Evolutionary conservation across 2,113 vertebrate species (phyloP), one percentile per base, ranked within the genome.

Genomic region (Propithecus coquereli): DNA sequence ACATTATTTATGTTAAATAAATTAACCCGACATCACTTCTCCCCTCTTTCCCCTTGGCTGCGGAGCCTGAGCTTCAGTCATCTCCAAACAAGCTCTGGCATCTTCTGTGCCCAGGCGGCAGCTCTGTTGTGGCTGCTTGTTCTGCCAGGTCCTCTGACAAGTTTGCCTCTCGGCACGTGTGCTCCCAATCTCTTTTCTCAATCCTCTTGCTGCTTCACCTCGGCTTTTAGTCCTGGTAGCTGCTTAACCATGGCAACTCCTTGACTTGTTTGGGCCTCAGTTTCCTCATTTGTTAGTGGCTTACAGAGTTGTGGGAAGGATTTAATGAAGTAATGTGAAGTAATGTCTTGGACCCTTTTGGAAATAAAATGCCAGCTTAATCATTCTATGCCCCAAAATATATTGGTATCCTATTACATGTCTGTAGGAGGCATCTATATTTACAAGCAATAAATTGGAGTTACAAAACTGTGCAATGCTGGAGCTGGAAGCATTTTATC

Each of bases 1-100:
- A 88, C 92, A 97, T 98, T 98, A 98, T 98, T 98, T 93, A 98
- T 97, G 87, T 94, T 97, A 97, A 97, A 97, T 97, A 98, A 97
- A 97, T 97, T 90, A 97, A 79, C 85, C 71, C 6, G 0, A 71
- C 90, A 91, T 97, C 43, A 17, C 77, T 93, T 95, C 82, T 88
- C 59, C 37, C 77, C 77, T 90, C 71, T 40, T 91, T 96, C 94
- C 85, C 81, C 43, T 90, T 90, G 94, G 87, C 86, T 82, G 37
- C 23, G 3, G 47, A 82, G 50, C 68, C 40, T 22, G 27, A 30
- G 10, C 83, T 94, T 88, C 76, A 25, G 45, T 23, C 65, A 14
- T 85, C 74, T 94, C 85, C n/a, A 1, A 22, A 65, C 16, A 23
- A 83, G 43, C 22, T 20, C 65, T n/a, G 57, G 68, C 47, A 37